A percentile compares a stretch with the other conserved stretches of the same genome.
These are phyloP conservation scores for Entomobrya multifasciata DNA, from an alignment of 2,888 invertebrate species.

Conservation along the genomic window DNA sequence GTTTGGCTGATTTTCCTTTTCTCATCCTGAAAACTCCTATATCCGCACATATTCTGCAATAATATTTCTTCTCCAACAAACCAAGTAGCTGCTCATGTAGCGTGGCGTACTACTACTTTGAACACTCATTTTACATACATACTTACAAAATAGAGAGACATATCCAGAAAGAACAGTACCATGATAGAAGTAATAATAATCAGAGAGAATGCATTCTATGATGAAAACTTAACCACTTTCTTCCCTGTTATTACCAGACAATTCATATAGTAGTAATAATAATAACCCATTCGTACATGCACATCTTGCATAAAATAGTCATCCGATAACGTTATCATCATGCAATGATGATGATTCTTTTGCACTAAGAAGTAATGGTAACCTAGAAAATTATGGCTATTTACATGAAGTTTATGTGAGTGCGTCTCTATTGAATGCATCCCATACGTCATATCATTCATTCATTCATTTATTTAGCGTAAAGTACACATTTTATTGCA, in stretches of 20 bases:
- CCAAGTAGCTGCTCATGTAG: conserved; percentile 1
- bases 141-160: too few species aligned
- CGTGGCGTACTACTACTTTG: background rate
- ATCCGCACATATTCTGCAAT: conserved; percentile 40
- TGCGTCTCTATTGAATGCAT: background rate
- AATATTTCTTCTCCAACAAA: conserved; percentile 8
- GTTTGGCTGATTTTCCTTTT: conserved; percentile 77
- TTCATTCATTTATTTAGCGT: background rate
- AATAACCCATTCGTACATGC: conserved; percentile 65
- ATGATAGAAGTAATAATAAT: conserved; percentile 20
- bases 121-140: background rate
- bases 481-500: background rate
- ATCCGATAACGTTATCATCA: background rate
- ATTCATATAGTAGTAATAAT: conserved; percentile 18
- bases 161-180: background rate
- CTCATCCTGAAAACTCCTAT: conserved; percentile 60
- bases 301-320: conserved; percentile 30
- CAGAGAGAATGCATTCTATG: conserved; percentile 40
- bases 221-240: conserved; percentile 50
- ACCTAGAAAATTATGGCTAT: conserved; percentile 23
- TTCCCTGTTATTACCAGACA: conserved; percentile 24
- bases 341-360: background rate
- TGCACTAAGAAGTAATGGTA: conserved; percentile 6
- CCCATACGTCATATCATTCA: background rate
- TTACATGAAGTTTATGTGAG: background rate